Evolutionary conservation across 64 coral and sea anemone species (phyloP).

Genomic region (Dendronephthya gigantea): DNA sequence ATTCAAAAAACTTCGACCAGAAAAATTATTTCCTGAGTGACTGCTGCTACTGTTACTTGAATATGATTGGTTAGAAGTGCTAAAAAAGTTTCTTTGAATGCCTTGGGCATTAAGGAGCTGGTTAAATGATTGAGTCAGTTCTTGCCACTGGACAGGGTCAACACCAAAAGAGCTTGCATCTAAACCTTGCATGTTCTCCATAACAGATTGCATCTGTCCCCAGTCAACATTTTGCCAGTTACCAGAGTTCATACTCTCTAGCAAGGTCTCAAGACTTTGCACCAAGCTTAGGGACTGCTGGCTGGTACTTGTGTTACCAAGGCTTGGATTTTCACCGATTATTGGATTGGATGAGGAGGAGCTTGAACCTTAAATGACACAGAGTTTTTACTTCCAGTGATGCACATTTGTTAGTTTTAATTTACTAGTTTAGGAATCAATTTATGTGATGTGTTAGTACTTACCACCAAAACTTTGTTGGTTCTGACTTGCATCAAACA

Average conservation of each 20-base stretch:
- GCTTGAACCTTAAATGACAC: background rate
- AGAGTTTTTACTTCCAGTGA: background rate
- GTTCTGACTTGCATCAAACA: conserved; percentile 83
- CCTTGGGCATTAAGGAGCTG: conserved; percentile 70
- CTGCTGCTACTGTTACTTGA: conserved; percentile 13
- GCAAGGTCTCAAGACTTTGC: conserved; percentile 79
- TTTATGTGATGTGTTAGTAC: background rate
- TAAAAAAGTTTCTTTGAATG: conserved; percentile 12
- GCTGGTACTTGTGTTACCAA: conserved; percentile 4
- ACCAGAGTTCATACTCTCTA: conserved; percentile 82
- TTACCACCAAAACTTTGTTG: conserved; percentile 54
- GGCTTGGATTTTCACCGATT: background rate
- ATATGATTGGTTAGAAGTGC: background rate
- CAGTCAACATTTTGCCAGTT: conserved; percentile 78
- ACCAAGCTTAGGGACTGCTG: conserved; percentile 12
- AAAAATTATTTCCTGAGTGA: background rate
- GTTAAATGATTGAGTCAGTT: conserved; percentile 86
- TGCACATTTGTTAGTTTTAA: no score
- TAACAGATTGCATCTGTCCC: conserved; percentile 58
- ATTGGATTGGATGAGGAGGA: background rate
- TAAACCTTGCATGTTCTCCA: conserved; percentile 90
- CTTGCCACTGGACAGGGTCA: conserved; percentile 78
- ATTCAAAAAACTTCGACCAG: background rate
- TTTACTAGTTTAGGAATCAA: no score
- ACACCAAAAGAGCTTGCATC: conserved; percentile 62